These are phyloP conservation scores for Xanthia togata DNA, from an alignment of 2,888 invertebrate species.

Conservation along the genomic window DNA sequence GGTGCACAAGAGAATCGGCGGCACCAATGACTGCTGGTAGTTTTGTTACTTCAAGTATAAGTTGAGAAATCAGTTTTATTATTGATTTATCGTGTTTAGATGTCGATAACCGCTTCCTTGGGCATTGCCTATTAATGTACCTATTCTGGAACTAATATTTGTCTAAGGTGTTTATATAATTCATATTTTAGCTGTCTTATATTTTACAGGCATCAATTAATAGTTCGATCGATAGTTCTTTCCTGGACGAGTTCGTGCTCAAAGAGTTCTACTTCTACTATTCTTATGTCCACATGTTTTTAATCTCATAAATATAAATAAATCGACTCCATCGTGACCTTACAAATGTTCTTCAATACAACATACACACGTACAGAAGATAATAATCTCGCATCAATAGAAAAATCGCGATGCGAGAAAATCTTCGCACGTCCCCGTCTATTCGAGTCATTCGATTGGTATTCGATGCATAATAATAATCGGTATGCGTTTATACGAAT, in stretches of 20 bases:
- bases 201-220: too few species aligned
- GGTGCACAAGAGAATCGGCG: too few species aligned
- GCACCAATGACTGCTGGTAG: too few species aligned
- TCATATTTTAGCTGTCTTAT: background rate
- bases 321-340: slow-evolving; percentile 14
- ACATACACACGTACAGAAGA: slow-evolving; percentile 49
- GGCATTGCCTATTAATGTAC: background rate
- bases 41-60: too few species aligned
- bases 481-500: slow-evolving; percentile 84
- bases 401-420: slow-evolving; percentile 69
- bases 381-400: slow-evolving; percentile 66
- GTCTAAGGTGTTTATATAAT: background rate
- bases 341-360: slow-evolving; percentile 36
- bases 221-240: too few species aligned
- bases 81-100: too few species aligned
- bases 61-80: too few species aligned
- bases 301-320: slow-evolving; percentile 11
- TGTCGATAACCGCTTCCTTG: background rate
- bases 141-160: background rate
- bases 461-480: slow-evolving; percentile 83
- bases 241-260: background rate
- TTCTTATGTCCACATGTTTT: background rate
- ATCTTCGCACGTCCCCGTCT: slow-evolving; percentile 73
- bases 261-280: background rate
- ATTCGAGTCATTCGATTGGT: slow-evolving; percentile 72